These are phyloP conservation scores for Clarias pachynema DNA, from an alignment of 2,797 vertebrate species.

Conservation along the genomic window DNA sequence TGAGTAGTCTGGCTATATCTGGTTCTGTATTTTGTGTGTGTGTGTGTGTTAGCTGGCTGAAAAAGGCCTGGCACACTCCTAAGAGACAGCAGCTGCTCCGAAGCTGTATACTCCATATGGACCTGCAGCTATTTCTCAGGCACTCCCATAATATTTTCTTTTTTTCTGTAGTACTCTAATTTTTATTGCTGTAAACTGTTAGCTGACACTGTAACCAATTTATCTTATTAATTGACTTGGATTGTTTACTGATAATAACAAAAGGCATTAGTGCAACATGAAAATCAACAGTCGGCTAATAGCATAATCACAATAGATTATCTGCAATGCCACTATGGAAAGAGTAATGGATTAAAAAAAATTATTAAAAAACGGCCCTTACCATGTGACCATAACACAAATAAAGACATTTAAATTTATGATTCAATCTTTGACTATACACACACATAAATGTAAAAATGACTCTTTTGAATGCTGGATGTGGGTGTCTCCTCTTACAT, in stretches of 20 bases:
- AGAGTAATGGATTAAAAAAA: not conserved
- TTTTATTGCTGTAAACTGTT: not conserved
- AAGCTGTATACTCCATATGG: constrained; percentile 33
- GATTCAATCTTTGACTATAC: not conserved
- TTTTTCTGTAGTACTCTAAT: not conserved
- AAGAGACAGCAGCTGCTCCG: constrained; percentile 42
- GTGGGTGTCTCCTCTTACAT: not conserved
- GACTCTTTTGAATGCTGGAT: not conserved
- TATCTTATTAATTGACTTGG: not conserved
- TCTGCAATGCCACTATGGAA: not conserved
- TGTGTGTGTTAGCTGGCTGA: constrained; percentile 20
- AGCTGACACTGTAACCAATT: not conserved
- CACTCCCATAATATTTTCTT: constrained; percentile 9
- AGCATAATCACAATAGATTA: not conserved
- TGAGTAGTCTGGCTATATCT: constrained; percentile 29
- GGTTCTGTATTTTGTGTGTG: not conserved
- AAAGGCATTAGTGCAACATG: not conserved
- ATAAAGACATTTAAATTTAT: not conserved
- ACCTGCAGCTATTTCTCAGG: constrained; percentile 13
- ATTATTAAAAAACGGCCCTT: not conserved
- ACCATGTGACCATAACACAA: not conserved
- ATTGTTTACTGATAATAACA: not conserved
- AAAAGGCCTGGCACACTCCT: constrained; percentile 19
- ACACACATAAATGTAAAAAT: not conserved
- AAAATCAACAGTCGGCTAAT: not conserved